These are phyloP conservation scores for Hippolais icterina DNA, from an alignment of 2,113 vertebrate genomes.

Conservation along the genomic window DNA sequence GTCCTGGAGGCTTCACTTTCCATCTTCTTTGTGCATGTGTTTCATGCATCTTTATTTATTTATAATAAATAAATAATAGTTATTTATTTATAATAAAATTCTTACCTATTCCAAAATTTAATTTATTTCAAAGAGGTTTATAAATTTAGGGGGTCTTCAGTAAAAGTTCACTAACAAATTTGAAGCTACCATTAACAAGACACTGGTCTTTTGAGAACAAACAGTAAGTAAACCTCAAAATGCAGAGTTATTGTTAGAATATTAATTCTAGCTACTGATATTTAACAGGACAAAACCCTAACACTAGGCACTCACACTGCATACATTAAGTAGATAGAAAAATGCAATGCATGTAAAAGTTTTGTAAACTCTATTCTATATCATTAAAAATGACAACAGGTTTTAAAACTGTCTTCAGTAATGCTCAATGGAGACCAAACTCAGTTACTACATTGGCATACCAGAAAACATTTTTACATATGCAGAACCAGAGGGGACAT, in stretches of 20 bases:
- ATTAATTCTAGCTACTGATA: neutral
- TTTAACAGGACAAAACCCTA: neutral
- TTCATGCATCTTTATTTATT: neutral
- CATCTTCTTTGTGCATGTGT: neutral
- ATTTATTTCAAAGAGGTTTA: neutral
- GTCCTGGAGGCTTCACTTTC: neutral
- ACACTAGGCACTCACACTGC: neutral
- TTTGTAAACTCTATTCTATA: constrained; percentile 8
- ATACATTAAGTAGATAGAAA: neutral
- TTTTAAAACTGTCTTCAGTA: neutral
- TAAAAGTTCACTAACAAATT: neutral
- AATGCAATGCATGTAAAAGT: neutral
- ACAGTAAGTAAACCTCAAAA: neutral
- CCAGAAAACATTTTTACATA: neutral
- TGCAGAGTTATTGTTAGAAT: neutral
- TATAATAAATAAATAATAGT: neutral
- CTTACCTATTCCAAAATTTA: neutral
- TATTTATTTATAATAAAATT: neutral
- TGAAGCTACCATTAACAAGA: neutral
- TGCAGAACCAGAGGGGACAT: neutral
- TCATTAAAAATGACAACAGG: neutral
- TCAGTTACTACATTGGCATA: neutral
- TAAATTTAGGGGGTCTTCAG: neutral
- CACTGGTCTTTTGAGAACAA: neutral
- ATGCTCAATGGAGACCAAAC: neutral